Base-by-base conservation (phyloP, 1,140 invertebrate genomes). In the Macrostomum lignano region DNA sequence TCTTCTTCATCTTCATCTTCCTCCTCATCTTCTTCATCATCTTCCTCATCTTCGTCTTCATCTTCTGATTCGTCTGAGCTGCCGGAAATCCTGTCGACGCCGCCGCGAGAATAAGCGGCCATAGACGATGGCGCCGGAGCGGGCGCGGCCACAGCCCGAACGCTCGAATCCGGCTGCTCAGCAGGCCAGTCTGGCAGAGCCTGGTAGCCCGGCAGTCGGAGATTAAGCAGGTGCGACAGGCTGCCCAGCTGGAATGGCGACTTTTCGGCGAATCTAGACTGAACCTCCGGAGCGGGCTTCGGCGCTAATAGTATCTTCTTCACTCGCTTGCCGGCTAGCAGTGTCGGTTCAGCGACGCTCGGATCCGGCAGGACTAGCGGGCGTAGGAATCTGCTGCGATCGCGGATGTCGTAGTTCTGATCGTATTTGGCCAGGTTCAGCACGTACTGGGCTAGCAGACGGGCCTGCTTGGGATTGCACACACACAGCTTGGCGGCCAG, bases 341-440 rank as follows among this genome's bases (percentile, higher is more conserved):
- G 38, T 36, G 57, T 49, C 11, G 15, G 3, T 3, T 7, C 14
- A 11, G 3, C 3, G 10, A 17, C 19, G 4, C 35, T 44, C 29
- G 20, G 20, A 34, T 32, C 33, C 3, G 49, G 49, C 9, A 55
- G 21, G 3, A 84, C 67, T 42, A 91, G 72, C 20, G 71, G 69
- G 15, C 69, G 66, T 11, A 93, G 58, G 44, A 91, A 72, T 14
- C 86, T 59, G 2, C 77, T 75, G 1, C 84, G 63, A 60, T 98
- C 91, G 23, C 91, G 62, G 24, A 96, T 84, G 58, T 96, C 88
- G 49, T 98, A 96, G 55, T 82, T 91, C 32, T 73, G 70, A 62
- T 98, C 91, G 52, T 94, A 98, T 44, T 84, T 77, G 1, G 91
- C 86, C 44, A 96, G 60, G 47, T 81, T 81, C 39, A 94, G 74